Percentiles rank a stretch among this genome's conserved stretches.
Conservation (phyloP, 2,888 invertebrate genomes). For the Lithosia quadra region DNA sequence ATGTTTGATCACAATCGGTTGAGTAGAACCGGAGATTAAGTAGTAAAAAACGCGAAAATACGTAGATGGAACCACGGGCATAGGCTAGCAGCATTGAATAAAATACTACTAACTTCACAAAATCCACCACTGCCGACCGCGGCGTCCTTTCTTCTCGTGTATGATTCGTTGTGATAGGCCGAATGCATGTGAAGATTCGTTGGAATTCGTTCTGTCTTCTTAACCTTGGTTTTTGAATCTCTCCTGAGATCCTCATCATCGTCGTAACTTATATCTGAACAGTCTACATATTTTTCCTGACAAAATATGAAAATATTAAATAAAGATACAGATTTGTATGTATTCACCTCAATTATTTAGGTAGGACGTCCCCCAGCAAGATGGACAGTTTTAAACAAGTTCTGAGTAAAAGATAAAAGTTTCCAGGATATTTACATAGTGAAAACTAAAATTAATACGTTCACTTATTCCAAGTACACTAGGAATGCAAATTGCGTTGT, state of each 20-base stretch:
- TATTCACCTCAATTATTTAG: neutral
- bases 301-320: neutral
- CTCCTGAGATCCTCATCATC: constrained; percentile 69
- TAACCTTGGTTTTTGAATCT: constrained; percentile 23
- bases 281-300: constrained; percentile 80
- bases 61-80: too few species aligned
- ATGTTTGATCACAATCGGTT: too few species aligned
- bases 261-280: constrained; percentile 77
- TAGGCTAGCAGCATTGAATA: neutral
- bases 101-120: constrained; percentile 68
- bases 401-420: too few species aligned
- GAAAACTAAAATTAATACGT: neutral
- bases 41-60: too few species aligned
- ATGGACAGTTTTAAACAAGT: too few species aligned
- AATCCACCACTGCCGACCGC: constrained; percentile 70
- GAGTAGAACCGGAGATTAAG: too few species aligned
- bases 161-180: constrained; percentile 66
- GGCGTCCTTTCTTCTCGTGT: constrained; percentile 27
- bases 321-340: neutral
- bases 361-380: too few species aligned
- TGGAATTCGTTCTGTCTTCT: constrained; percentile 63
- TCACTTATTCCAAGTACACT: constrained; percentile 21
- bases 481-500: constrained; percentile 47
- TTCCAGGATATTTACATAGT: too few species aligned
- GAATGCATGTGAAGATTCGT: constrained; percentile 73